Evolutionary conservation across 2,888 invertebrate genomes (phyloP), one percentile per base, ranked within the genome.

Genomic region (Brenthis ino): DNA sequence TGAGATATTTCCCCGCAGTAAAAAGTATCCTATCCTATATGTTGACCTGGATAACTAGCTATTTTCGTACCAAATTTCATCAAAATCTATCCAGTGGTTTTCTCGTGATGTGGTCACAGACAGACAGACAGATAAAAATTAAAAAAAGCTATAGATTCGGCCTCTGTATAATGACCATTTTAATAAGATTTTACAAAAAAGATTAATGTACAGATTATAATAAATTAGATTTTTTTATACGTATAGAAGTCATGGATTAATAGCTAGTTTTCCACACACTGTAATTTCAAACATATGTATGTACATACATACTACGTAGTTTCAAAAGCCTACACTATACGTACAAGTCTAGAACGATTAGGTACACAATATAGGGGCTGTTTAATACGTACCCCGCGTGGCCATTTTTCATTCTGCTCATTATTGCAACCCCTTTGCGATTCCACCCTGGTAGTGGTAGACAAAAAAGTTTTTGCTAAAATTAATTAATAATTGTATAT

Each of bases 391-490:
- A 79, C 82, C 79, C 81, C 74, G 74, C 78, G 80, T 70, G 79
- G 85, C 89, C 85, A 91, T 91, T 90, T 91, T 89, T 91, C 91
- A 91, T 90, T 84, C 79, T 80, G 75, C 84, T 84, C 84, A 85
- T 84, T 84, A 84, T 81, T 84, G 86, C 89, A 91, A 91, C 91
- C 91, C 91, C 91, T 91, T 91, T 91, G 85, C 88, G 81, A 83
- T 83, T 81, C 78, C 81, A 85, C 86, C 88, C 87, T 76, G 73
- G 81, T 83, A 85, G 58, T 11, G 87, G 69, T 60, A 48, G 79
- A 82, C 84, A 54, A 77, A 75, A 69, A 75, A 73, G 6, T 43
- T 37, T 53, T 0, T 20, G 5, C 8, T 12, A 8, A 6, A 57
- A 33, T 43, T 33, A 37, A 37, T 5, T 56, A 28, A 53, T 53